Base-by-base conservation (phyloP, 2,888 invertebrate species). In the Pemphredon lugubris region DNA sequence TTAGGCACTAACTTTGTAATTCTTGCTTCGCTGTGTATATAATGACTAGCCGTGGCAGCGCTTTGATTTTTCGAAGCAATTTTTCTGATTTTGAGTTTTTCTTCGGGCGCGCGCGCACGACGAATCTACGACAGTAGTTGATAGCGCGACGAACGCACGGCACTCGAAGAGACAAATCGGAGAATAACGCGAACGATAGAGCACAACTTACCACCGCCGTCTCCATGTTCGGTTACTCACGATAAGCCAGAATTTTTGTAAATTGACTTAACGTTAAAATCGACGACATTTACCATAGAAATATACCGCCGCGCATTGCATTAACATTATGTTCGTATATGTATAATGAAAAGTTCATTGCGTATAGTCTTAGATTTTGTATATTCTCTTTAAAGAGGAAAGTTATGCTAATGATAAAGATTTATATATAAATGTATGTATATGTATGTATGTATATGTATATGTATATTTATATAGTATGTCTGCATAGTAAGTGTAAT, bases 341-440 rank as follows among this genome's bases (percentile, higher is more conserved):
- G n/a, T n/a, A 55, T 77, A 63, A 73, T 45, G 59, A 61, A 68
- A 58, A 60, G 26, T 72, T 76, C 73, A 73, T 76, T 79, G 74
- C 68, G 64, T 78, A 73, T 82, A 83, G 76, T 72, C 54, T 80
- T 83, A 82, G 81, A 80, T 84, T 84, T 84, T 84, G 78, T 84
- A 84, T 83, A 84, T 77, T 81, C 71, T 75, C 64, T 67, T 73
- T 65, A 63, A 51, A 53, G 50, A 54, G 66, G 45, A 73, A 48
- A 61, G 64, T 64, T 60, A 75, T 53, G 66, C 72, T 68, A 66
- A 61, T 71, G 60, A 79, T 71, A 58, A 66, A 69, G 42, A 73
- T 59, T 64, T 48, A 40, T 61, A 51, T 67, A 64, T 50, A 39
- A 54, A 47, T 55, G 34, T 57, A 64, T 63, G 48, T 64, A 61